These are phyloP conservation scores for Mesoclemmys tuberculata DNA, from an alignment of 2,113 vertebrate genomes.

Conservation along the genomic window DNA sequence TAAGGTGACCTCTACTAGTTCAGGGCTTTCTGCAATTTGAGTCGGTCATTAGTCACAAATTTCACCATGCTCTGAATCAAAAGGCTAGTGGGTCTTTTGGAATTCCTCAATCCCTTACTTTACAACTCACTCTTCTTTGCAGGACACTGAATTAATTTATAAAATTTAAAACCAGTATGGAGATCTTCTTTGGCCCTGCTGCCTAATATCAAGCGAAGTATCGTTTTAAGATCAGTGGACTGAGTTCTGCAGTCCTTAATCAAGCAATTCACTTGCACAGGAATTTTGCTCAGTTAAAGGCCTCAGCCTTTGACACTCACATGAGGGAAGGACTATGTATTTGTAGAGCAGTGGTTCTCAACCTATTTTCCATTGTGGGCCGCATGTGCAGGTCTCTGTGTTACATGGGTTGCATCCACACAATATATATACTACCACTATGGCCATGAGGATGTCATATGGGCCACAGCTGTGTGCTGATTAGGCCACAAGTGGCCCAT, in stretches of 20 bases:
- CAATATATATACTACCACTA: too few relatives aligned
- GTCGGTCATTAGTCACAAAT: slow-evolving; percentile 67
- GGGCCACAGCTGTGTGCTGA: too few relatives aligned
- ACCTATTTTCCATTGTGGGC: too few relatives aligned
- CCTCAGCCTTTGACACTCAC: slow-evolving; percentile 15
- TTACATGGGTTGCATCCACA: too few relatives aligned
- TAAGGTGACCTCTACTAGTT: slow-evolving; percentile 65
- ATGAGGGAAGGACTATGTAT: slow-evolving; percentile 49
- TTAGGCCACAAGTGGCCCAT: too few relatives aligned
- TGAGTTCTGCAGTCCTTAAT: slow-evolving; percentile 65
- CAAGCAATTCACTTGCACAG: slow-evolving; percentile 40
- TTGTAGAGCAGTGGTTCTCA: neutral
- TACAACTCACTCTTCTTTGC: neutral
- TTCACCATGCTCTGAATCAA: slow-evolving; percentile 53
- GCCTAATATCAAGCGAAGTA: slow-evolving; percentile 7
- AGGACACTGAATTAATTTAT: neutral
- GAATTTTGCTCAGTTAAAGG: slow-evolving; percentile 67
- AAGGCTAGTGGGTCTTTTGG: neutral
- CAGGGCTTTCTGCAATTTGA: slow-evolving; percentile 68
- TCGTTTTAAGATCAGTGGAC: neutral
- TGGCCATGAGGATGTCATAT: too few relatives aligned
- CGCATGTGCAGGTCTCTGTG: too few relatives aligned
- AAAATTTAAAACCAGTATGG: slow-evolving; percentile 18
- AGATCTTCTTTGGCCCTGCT: neutral
- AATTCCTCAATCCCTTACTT: slow-evolving; percentile 17